These are phyloP conservation scores for Entelurus aequoreus DNA, from an alignment of 2,113 vertebrate genomes.

Conservation along the genomic window DNA sequence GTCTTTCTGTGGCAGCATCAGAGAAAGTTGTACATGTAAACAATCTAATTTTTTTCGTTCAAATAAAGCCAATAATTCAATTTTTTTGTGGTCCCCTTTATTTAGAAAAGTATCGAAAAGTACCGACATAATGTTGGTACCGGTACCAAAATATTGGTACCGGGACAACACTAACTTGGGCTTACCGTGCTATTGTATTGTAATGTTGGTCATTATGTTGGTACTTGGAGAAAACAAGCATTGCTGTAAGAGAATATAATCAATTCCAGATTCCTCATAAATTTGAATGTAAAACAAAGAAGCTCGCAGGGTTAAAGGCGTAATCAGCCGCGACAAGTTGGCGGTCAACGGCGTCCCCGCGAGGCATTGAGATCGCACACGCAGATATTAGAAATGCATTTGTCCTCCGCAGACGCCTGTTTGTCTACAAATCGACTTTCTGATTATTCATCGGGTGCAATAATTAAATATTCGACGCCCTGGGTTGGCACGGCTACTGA, in stretches of 20 bases:
- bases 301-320: constrained; percentile 65
- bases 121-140: no score
- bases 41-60: no score
- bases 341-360: constrained; percentile 46
- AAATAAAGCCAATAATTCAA: no score
- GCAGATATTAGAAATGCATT: constrained; percentile 75
- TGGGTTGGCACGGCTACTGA: constrained; percentile 71
- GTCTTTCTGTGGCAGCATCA: no score
- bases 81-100: no score
- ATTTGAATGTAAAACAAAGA: constrained; percentile 74
- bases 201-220: no score
- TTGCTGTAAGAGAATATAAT: constrained; percentile 68
- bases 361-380: constrained; percentile 62
- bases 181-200: no score
- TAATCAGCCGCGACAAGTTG: constrained; percentile 66
- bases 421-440: constrained; percentile 74
- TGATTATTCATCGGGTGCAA: constrained; percentile 74
- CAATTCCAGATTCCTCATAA: constrained; percentile 71
- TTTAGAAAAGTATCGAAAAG: no score
- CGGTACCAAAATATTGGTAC: no score
- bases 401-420: constrained; percentile 63
- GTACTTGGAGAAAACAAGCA: no score
- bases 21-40: no score
- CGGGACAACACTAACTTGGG: no score
- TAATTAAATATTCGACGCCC: constrained; percentile 79